These are phyloP conservation scores for Glyphotaelius pellucidus DNA, from an alignment of 2,888 invertebrate species.

Conservation along the genomic window DNA sequence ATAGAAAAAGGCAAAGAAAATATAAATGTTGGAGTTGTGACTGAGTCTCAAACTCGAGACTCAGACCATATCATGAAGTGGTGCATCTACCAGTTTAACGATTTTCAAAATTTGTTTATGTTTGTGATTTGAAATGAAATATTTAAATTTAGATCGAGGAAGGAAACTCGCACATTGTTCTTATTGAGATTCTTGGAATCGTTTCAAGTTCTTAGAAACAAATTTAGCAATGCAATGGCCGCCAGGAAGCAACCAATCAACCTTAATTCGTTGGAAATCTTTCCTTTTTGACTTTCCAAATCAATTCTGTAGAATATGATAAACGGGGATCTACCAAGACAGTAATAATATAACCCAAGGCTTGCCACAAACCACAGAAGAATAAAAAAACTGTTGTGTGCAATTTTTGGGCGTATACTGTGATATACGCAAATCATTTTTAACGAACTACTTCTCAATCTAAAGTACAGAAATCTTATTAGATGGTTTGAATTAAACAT, in stretches of 20 bases:
- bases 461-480: too few relatives aligned
- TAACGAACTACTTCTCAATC: background rate
- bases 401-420: background rate
- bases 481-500: too few relatives aligned
- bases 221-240: conserved; percentile 23
- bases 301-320: background rate
- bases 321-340: background rate
- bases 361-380: background rate
- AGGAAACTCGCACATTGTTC: background rate
- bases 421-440: background rate
- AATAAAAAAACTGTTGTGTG: background rate
- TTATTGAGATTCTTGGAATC: background rate
- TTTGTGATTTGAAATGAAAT: too few relatives aligned
- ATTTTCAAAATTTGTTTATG: too few relatives aligned
- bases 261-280: conserved; percentile 6
- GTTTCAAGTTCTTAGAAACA: background rate
- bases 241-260: conserved; percentile 31
- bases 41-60: too few relatives aligned
- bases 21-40: too few relatives aligned
- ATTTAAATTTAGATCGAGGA: background rate
- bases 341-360: background rate
- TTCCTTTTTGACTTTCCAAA: background rate
- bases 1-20: too few relatives aligned
- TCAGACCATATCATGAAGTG: too few relatives aligned
- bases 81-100: too few relatives aligned